Evolutionary conservation across 2,113 vertebrate genomes (phyloP).

Genomic region (Dipodomys merriami): DNA sequence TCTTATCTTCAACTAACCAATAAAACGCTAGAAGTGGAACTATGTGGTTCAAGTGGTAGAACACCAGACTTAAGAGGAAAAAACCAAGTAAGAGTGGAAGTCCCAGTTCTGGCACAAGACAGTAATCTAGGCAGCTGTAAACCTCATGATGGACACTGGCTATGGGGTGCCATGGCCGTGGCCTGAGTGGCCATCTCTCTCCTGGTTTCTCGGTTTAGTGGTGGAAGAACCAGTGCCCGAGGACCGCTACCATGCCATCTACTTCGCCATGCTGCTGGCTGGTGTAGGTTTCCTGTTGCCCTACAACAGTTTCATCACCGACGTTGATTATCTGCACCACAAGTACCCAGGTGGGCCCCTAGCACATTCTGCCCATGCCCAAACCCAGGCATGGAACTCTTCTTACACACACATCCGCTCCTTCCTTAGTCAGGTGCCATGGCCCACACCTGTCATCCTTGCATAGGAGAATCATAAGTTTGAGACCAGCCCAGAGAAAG

Average conservation of each 20-base stretch:
- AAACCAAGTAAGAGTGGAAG: no score
- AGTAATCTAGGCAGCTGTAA: not conserved
- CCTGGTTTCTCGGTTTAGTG: slow-evolving; percentile 73
- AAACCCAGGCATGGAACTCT: no score
- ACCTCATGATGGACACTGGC: not conserved
- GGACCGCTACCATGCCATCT: slow-evolving; percentile 97
- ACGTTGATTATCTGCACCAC: slow-evolving; percentile 97
- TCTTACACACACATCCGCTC: no score
- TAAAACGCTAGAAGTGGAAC: no score
- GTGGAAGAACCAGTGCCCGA: slow-evolving; percentile 92
- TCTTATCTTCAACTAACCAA: no score
- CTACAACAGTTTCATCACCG: slow-evolving; percentile 99
- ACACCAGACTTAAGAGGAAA: no score
- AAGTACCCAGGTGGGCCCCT: slow-evolving; percentile 93
- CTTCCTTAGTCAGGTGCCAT: not conserved
- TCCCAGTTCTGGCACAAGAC: no score
- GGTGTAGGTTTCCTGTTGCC: slow-evolving; percentile 98
- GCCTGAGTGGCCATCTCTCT: not conserved
- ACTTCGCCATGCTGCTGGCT: slow-evolving; percentile 97
- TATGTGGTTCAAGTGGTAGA: no score
- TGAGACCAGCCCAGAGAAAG: no score
- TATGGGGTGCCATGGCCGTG: rapidly evolving
- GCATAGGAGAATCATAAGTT: no score
- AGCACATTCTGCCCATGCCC: no score
- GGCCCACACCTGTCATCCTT: no score